Evolutionary conservation across 2,113 vertebrate genomes (phyloP).

Genomic region (Apteryx owenii): DNA sequence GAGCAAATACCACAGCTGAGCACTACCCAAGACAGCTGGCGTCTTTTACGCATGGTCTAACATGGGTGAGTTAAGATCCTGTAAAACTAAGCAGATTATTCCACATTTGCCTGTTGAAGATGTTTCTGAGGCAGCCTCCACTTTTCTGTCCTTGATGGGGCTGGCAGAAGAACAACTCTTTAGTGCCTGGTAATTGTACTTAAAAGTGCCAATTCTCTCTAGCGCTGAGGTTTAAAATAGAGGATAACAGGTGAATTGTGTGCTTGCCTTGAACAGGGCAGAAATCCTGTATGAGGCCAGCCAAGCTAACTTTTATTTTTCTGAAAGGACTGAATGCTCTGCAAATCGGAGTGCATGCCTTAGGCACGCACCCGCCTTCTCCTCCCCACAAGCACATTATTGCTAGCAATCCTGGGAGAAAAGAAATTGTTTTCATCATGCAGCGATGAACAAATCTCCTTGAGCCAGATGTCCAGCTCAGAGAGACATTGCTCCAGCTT

Average conservation of each 20-base stretch:
- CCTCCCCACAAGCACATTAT: background rate
- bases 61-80: background rate
- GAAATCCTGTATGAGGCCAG: background rate
- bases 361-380: background rate
- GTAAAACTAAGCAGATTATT: background rate
- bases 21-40: background rate
- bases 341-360: background rate
- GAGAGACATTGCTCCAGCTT: background rate
- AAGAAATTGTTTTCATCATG: background rate
- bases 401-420: background rate
- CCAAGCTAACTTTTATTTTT: constrained; percentile 2
- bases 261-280: background rate
- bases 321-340: background rate
- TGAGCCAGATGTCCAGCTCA: background rate
- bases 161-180: background rate
- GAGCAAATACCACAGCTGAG: background rate
- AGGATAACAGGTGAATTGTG: background rate
- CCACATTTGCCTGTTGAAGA: background rate
- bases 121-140: background rate
- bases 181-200: background rate
- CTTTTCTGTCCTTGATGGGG: background rate
- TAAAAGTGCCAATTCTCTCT: background rate
- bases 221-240: background rate
- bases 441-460: background rate
- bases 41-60: background rate